Conservation (phyloP, 2,797 vertebrate genomes). For the Protonibea diacanthus region DNA sequence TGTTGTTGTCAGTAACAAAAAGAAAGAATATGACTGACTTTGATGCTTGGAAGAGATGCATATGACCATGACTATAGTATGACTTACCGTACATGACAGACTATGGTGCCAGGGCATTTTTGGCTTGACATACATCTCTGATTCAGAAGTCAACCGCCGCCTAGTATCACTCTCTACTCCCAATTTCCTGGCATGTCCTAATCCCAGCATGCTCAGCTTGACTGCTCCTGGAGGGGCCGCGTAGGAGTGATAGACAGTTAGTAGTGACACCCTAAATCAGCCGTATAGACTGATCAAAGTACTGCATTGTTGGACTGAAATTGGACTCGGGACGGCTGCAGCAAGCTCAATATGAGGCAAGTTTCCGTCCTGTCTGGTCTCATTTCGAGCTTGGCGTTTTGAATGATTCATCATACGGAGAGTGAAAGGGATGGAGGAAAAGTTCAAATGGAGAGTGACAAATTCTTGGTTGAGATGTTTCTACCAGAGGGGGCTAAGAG, state of each 20-base stretch:
- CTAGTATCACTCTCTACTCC: conserved; percentile 29
- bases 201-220: conserved; percentile 41
- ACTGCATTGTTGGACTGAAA: conserved; percentile 74
- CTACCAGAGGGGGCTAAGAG: conserved; percentile 46
- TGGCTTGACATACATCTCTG: conserved; percentile 32
- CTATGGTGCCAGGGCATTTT: conserved; percentile 6
- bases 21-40: not conserved
- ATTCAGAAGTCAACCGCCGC: conserved; percentile 33
- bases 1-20: not conserved
- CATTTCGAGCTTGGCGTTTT: conserved; percentile 68
- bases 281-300: conserved; percentile 78
- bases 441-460: conserved; percentile 74
- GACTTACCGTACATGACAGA: not conserved
- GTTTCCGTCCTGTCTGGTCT: conserved; percentile 75
- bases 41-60: not conserved
- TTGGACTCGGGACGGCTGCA: conserved; percentile 70
- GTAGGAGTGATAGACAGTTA: conserved; percentile 74
- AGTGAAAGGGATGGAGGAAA: conserved; percentile 66
- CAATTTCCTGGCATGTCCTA: conserved; percentile 57
- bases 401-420: conserved; percentile 72
- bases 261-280: conserved; percentile 71
- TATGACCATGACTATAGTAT: not conserved
- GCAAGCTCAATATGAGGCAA: conserved; percentile 56
- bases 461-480: conserved; percentile 67
- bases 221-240: conserved; percentile 60